Base-by-base conservation (phyloP, 2,888 invertebrate genomes). In the Osmoderma eremita region DNA sequence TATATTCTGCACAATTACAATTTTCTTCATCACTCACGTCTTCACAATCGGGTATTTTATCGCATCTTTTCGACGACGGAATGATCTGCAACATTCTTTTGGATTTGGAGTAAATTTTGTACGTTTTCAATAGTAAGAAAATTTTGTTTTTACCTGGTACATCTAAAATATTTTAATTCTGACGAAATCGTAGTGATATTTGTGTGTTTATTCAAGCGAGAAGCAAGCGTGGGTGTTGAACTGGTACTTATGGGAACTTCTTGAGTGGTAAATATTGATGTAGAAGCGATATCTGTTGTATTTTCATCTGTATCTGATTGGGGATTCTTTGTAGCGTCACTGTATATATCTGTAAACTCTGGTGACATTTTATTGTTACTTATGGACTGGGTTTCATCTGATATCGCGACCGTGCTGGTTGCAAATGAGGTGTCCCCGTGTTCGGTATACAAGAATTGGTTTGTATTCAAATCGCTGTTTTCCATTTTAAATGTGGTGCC, bases 1-100 rank as follows among this genome's bases (percentile, higher is more conserved):
- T 81, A 75, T 88, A 89, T 76, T 93, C 92, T n/a, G 82, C 84
- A 77, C 94, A 94, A 0, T 85, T 85, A 77, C 94, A 94, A 67
- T 86, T 82, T 3, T 85, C 78, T 81, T 94, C 94, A 79, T 94
- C 94, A 0, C 90, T 90, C 3, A 90, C 91, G 82, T 94, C 94
- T 81, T 93, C 91, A 78, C 94, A 94, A 76, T 94, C 92, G 15
- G 87, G 81, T 67, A 86, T 82, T 48, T 86, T 87, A 76, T 94
- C 86, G 78, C 94, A 94, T 24, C 87, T 86, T 72, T 87, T 84
- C 1, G 78, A 72, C 20, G 84, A 80, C 0, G 88, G 83, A 65
- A 93, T 86, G 6, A 82, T 83, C 82, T 94, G 92, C 0, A 84
- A 77, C 73, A 92, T 86, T 68, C 92, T 92, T 75, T 48, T 83